Evolutionary conservation across 2,113 vertebrate genomes (phyloP).

Genomic region (Penelope pileata): DNA sequence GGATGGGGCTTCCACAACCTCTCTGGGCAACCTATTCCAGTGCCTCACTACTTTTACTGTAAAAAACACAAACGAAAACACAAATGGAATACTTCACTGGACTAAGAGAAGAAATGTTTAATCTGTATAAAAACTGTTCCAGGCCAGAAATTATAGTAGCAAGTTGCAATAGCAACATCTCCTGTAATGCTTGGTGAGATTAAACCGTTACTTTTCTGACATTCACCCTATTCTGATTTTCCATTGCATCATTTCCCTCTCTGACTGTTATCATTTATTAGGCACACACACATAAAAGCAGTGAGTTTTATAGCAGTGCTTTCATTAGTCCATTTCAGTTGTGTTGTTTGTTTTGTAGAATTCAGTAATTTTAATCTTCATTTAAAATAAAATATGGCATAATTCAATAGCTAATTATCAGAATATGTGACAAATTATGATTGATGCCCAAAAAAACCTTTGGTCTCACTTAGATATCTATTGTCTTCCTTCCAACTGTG

Average conservation of each 20-base stretch:
- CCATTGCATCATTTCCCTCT: conserved; percentile 32
- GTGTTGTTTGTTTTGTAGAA: conserved; percentile 31
- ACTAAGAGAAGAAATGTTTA: neutral
- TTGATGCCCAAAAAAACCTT: conserved; percentile 5
- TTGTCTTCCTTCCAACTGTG: conserved; percentile 44
- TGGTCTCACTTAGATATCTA: conserved; percentile 50
- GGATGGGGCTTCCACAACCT: too few relatives aligned
- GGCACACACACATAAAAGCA: neutral
- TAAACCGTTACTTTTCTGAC: conserved; percentile 45
- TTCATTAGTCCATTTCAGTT: conserved; percentile 45
- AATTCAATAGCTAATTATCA: conserved; percentile 11
- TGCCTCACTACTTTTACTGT: too few relatives aligned
- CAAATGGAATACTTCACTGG: neutral
- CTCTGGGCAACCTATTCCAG: too few relatives aligned
- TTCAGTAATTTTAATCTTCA: conserved; percentile 34
- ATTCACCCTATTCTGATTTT: conserved; percentile 59
- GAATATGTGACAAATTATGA: conserved; percentile 40
- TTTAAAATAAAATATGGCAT: neutral
- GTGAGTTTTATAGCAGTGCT: conserved; percentile 5
- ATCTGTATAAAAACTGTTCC: neutral
- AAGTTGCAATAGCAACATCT: neutral
- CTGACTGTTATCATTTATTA: conserved; percentile 50
- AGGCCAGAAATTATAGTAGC: neutral
- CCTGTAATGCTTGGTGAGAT: neutral
- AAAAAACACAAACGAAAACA: neutral